phyloP scores from a whole-genome alignment of 2,797 vertebrate species.

The Valencia hispanica region DNA sequence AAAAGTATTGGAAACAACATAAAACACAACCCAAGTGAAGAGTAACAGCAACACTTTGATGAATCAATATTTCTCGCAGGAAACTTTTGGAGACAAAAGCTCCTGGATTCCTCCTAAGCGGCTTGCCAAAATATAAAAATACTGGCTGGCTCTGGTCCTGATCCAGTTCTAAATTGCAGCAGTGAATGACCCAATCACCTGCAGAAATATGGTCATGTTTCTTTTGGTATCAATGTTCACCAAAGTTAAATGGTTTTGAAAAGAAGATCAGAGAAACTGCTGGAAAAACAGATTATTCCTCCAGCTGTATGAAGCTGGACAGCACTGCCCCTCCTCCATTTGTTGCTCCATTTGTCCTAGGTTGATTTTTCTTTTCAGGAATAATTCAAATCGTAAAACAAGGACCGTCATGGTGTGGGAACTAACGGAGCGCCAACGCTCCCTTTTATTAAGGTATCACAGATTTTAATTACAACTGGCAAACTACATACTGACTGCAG shows the following conservation, averaged over 20 bases:
- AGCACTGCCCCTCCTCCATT: no score
- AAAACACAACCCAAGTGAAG: neutral
- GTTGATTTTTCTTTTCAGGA: no score
- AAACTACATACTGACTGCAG: no score
- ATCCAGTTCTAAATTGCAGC: conserved; percentile 15
- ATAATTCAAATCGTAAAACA: no score
- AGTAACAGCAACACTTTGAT: conserved; percentile 12
- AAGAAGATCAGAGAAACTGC: neutral
- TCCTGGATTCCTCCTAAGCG: conserved; percentile 5
- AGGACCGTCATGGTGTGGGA: no score
- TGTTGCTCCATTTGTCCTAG: neutral
- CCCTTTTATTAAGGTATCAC: no score
- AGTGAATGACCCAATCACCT: neutral
- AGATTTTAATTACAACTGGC: no score
- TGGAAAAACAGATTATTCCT: no score
- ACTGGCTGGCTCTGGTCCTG: conserved; percentile 14
- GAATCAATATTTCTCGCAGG: conserved; percentile 25
- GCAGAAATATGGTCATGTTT: neutral
- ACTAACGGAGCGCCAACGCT: no score
- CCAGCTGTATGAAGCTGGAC: no score
- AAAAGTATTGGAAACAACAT: neutral
- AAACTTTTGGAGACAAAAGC: conserved; percentile 3
- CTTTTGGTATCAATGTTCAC: neutral
- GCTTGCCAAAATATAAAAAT: conserved; percentile 13
- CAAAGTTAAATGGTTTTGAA: neutral